Base-by-base conservation (phyloP, 2,888 invertebrate genomes). In the Petrolisthes manimaculis region DNA sequence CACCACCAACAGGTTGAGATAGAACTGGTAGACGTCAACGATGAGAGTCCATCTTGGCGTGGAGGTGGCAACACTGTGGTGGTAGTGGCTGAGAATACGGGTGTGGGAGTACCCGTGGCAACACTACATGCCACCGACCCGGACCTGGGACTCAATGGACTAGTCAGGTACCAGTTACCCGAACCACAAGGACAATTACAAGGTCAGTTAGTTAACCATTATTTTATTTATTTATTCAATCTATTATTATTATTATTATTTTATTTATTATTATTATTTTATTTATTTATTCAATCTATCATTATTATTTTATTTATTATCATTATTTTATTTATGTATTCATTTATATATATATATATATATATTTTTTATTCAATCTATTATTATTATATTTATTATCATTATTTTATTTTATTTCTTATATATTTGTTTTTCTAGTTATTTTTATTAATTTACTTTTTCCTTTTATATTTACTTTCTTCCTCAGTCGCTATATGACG, bases 51-150 rank as follows among this genome's bases (percentile, higher is more conserved):
- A 0, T 93, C 93, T 1, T 96, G 96, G 92, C 94, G 89, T 69
- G 89, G 37, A 37, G 71, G 71, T 71, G 55, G 75, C 21, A 75
- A 78, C 18, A 96, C 96, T 91, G 95, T 95, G 91, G 95, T 96
- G 5, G 96, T 97, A 0, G 95, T 96, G 56, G 95, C 96, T 0
- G 96, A 96, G 93, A 96, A 96, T 92, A 96, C 95, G 0, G 94
- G 94, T 0, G 92, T 95, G 0, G 95, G 95, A 18, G 89, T 90
- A 12, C 77, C 84, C 6, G 91, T 92, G 12, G 90, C 95, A 1
- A 95, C 95, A 85, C 93, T 96, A 1, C 94, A 95, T 4, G 97
- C 97, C 0, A 94, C 93, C 0, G 97, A 97, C 93, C 95, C 95
- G 0, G 97, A 97, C 92, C 96, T 96, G 56, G 93, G 93, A 0